A percentile compares a stretch with the other conserved stretches of the same genome.
Evolutionary conservation across 2,797 vertebrate species (phyloP).

Genomic region (Danio choprae): DNA sequence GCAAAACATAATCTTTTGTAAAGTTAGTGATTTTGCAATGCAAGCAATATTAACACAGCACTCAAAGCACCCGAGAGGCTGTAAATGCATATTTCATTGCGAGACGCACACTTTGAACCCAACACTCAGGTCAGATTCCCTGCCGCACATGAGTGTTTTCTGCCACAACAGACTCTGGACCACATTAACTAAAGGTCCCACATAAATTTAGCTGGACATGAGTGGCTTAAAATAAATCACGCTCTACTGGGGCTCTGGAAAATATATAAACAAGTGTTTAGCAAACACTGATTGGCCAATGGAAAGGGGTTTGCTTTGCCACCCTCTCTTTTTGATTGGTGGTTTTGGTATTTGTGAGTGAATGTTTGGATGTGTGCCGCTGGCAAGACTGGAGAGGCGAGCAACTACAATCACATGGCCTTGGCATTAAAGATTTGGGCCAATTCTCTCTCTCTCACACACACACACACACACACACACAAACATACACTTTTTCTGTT

Average conservation of each 20-base stretch:
- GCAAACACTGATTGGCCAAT: constrained; percentile 32
- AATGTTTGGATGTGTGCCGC: constrained; percentile 24
- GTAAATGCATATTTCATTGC: neutral
- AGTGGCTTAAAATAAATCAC: constrained; percentile 38
- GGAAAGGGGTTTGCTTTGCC: neutral
- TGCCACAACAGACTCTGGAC: neutral
- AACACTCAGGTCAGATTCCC: neutral
- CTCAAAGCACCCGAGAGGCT: neutral
- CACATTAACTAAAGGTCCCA: constrained; percentile 42
- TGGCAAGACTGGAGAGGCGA: constrained; percentile 47
- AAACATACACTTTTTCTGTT: neutral
- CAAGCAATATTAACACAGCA: neutral
- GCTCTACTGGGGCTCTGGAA: neutral
- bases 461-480: constrained; percentile 29
- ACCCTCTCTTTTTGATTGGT: constrained; percentile 40
- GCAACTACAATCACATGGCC: constrained; percentile 45
- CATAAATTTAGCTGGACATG: constrained; percentile 56
- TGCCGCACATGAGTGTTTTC: constrained; percentile 15
- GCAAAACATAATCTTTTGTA: neutral
- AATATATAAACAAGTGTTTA: constrained; percentile 1
- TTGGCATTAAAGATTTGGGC: constrained; percentile 8
- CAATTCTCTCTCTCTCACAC: neutral
- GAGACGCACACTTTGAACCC: neutral
- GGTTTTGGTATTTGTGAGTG: constrained; percentile 19
- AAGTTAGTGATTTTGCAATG: neutral